Evolutionary conservation across 2,797 vertebrate genomes (phyloP).

Genomic region (Phalloptychus januarius): DNA sequence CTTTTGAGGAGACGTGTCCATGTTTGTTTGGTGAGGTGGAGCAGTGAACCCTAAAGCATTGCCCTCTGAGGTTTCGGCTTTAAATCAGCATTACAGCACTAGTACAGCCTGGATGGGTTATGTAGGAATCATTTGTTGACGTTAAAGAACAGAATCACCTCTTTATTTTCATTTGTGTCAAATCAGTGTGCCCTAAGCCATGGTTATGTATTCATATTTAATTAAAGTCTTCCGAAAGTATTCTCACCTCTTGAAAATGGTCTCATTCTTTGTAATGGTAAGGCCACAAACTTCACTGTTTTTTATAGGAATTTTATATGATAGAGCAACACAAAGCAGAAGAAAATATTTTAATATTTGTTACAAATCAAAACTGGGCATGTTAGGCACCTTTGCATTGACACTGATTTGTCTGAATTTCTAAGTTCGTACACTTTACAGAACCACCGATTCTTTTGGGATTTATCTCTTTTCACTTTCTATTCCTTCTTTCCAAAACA

Average conservation of each 20-base stretch:
- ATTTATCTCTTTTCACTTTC: not conserved
- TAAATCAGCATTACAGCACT: constrained; percentile 33
- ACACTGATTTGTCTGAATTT: not conserved
- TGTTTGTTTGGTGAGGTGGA: constrained; percentile 37
- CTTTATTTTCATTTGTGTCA: constrained; percentile 15
- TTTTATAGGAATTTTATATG: not conserved
- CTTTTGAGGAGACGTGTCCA: constrained; percentile 31
- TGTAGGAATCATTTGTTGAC: constrained; percentile 5
- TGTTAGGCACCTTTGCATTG: not conserved
- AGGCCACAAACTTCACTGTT: not conserved
- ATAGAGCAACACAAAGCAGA: not conserved
- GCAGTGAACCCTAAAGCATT: constrained; percentile 55
- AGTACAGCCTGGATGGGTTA: constrained; percentile 31
- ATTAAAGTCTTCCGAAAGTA: not conserved
- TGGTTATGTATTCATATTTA: not conserved
- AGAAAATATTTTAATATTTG: not conserved
- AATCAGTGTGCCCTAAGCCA: not conserved
- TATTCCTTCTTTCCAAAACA: not conserved
- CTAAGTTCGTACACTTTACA: not conserved
- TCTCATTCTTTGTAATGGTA: not conserved
- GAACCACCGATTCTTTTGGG: not conserved
- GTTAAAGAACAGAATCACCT: not conserved
- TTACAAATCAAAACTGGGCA: not conserved
- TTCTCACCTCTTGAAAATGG: not conserved
- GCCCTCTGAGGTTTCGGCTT: constrained; percentile 42